phyloP scores from a whole-genome alignment of 2,888 invertebrate genomes.

The Orthonevra nobilis region DNA sequence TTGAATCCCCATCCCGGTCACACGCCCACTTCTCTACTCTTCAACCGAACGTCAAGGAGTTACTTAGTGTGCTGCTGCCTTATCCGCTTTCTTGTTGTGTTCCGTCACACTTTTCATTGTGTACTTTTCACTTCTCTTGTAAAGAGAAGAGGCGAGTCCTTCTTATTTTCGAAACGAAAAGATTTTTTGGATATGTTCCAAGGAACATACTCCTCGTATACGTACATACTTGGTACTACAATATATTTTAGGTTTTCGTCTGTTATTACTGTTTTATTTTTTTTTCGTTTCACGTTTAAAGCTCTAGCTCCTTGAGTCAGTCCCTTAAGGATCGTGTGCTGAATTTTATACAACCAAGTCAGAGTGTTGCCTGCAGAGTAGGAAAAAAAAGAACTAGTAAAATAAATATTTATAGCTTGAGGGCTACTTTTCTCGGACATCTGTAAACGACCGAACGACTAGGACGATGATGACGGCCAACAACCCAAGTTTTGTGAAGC shows the following conservation, averaged over 20 bases:
- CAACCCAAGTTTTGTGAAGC: too few relatives aligned
- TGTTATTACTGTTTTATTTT: constrained; percentile 6
- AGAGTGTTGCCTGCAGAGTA: constrained; percentile 33
- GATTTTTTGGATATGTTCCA: constrained; percentile 60
- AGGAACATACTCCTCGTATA: too few relatives aligned
- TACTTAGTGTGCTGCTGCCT: constrained; percentile 51
- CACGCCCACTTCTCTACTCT: too few relatives aligned
- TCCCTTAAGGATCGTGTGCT: constrained; percentile 49
- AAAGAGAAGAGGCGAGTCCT: constrained; percentile 34
- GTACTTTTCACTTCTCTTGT: constrained; percentile 64
- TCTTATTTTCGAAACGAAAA: constrained; percentile 12
- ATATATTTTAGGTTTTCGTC: constrained; percentile 50
- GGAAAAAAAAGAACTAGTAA: constrained; percentile 21
- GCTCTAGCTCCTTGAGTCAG: constrained; percentile 19
- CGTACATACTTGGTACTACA: constrained; percentile 56
- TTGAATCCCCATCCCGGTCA: too few relatives aligned
- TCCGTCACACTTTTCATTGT: constrained; percentile 67
- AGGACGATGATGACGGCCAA: constrained; percentile 23
- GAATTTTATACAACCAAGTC: constrained; percentile 34
- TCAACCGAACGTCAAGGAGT: constrained; percentile 64
- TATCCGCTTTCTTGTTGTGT: constrained; percentile 39
- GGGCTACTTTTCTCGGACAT: constrained; percentile 65
- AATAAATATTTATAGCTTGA: constrained; percentile 61
- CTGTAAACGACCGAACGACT: constrained; percentile 49
- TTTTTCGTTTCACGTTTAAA: constrained; percentile 8